Conservation (phyloP, 2,888 invertebrate genomes). For the Strigamia crassipes region DNA sequence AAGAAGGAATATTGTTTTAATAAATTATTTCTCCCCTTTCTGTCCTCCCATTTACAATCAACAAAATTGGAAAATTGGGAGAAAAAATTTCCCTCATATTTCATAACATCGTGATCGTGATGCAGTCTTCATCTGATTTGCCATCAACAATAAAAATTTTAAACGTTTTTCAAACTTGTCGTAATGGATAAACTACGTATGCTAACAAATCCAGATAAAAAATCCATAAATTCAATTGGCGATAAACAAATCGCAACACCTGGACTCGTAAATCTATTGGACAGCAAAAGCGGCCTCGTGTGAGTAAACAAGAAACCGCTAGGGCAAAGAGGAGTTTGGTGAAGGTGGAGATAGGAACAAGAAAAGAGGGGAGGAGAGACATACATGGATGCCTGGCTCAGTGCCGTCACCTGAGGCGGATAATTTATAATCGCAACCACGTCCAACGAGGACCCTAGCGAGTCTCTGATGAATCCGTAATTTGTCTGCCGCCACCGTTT, state of each 20-base stretch:
- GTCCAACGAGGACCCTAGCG: conserved; percentile 29
- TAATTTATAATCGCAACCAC: conserved; percentile 46
- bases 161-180: neutral
- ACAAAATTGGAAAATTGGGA: neutral
- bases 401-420: conserved; percentile 17
- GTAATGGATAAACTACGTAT: conserved; percentile 3
- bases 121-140: neutral
- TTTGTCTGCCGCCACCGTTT: conserved; percentile 46
- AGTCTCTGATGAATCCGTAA: conserved; percentile 47
- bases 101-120: neutral
- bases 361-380: conserved; percentile 11
- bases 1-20: conserved; percentile 5
- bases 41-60: conserved; percentile 16
- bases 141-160: neutral
- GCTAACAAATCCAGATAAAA: neutral
- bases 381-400: conserved; percentile 24
- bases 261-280: conserved; percentile 16
- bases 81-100: neutral
- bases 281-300: conserved; percentile 11
- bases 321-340: neutral
- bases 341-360: conserved; percentile 10
- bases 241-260: conserved; percentile 16
- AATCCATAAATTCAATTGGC: conserved; percentile 2
- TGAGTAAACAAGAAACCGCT: conserved; percentile 43
- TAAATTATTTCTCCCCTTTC: conserved; percentile 19